These are phyloP conservation scores for Rhipidura dahli DNA, from an alignment of 2,113 vertebrate genomes.

Conservation along the genomic window DNA sequence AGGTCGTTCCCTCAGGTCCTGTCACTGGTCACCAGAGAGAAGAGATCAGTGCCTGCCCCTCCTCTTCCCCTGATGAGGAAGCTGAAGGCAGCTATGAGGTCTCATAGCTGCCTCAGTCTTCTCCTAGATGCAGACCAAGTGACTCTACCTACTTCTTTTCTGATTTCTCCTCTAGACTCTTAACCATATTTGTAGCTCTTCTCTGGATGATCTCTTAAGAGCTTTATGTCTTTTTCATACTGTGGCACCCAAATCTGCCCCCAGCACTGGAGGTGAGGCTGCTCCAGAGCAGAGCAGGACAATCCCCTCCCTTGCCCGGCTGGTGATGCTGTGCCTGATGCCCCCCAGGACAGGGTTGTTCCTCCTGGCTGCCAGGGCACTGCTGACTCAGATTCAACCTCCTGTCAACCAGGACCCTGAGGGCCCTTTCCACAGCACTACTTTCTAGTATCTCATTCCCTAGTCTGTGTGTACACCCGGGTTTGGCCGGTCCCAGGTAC, in stretches of 20 bases:
- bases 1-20: background rate
- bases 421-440: background rate
- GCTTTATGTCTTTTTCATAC: background rate
- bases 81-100: background rate
- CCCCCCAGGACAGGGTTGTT: fast-evolving
- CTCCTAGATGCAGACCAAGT: background rate
- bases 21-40: background rate
- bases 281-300: background rate
- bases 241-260: background rate
- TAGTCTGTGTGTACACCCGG: background rate
- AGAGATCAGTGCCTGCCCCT: background rate
- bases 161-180: background rate
- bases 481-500: background rate
- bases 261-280: background rate
- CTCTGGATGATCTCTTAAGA: background rate
- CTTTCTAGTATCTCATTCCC: fast-evolving
- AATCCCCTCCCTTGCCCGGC: background rate
- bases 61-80: background rate
- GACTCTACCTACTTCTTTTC: background rate
- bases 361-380: background rate
- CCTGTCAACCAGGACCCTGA: fast-evolving
- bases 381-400: background rate
- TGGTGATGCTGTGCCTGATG: background rate
- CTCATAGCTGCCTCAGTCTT: background rate
- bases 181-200: background rate